These are phyloP conservation scores for Rhinogobius similis DNA, from an alignment of 2,113 vertebrate genomes.

Conservation along the genomic window DNA sequence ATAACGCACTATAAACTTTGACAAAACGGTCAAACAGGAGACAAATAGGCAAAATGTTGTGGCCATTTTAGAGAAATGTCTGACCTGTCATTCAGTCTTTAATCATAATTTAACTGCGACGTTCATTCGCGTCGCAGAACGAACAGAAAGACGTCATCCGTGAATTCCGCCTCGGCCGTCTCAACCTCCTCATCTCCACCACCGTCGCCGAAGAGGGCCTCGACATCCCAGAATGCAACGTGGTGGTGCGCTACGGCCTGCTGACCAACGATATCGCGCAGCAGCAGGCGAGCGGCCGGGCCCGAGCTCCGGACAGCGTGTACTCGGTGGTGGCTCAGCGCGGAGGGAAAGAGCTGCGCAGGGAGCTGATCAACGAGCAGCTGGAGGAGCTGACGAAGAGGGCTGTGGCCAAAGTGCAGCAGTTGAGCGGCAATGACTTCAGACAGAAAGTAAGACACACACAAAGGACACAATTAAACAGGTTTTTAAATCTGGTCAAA, in stretches of 20 bases:
- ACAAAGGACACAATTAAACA: too few species aligned
- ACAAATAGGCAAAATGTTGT: too few species aligned
- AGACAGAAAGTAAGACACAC: conserved; percentile 50
- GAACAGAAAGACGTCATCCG: conserved; percentile 82
- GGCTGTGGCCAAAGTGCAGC: conserved; percentile 80
- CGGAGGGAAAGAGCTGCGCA: conserved; percentile 78
- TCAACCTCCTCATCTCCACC: conserved; percentile 92
- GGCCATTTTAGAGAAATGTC: too few species aligned
- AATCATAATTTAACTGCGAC: not conserved
- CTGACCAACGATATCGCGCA: conserved; percentile 94
- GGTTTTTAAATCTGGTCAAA: too few species aligned
- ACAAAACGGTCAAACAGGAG: too few species aligned
- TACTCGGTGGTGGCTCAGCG: conserved; percentile 85
- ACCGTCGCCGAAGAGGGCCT: conserved; percentile 92
- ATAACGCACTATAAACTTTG: too few species aligned
- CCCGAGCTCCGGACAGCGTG: conserved; percentile 81
- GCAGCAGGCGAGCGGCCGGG: conserved; percentile 89
- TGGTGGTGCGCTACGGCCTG: conserved; percentile 91
- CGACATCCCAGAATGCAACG: conserved; percentile 87
- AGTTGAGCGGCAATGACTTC: conserved; percentile 75
- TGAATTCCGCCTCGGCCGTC: conserved; percentile 74
- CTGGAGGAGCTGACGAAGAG: conserved; percentile 80
- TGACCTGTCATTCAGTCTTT: too few species aligned
- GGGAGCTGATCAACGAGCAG: conserved; percentile 82
- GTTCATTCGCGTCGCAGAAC: conserved; percentile 49